These are phyloP conservation scores for Allygus modestus DNA, from an alignment of 2,888 invertebrate genomes.

Conservation along the genomic window DNA sequence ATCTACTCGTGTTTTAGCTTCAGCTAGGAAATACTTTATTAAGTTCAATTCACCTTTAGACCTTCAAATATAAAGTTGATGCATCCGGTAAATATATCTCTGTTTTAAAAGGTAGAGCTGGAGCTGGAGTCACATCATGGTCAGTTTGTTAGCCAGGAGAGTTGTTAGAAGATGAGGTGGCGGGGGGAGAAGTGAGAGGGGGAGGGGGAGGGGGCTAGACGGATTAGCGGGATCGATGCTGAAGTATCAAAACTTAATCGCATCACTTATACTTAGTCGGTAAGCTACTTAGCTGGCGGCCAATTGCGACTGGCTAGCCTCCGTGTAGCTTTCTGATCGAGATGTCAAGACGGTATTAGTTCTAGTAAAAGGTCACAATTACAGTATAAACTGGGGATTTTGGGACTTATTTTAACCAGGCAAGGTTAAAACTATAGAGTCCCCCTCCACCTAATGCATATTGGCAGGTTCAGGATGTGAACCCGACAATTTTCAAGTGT, in stretches of 20 bases:
- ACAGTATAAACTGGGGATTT: not conserved
- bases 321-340: not conserved
- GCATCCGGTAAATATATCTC: too few species aligned
- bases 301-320: slow-evolving; percentile 24
- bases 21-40: too few species aligned
- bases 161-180: not conserved
- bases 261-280: slow-evolving; percentile 60
- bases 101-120: too few species aligned
- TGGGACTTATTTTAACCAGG: too few species aligned
- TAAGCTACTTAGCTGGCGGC: slow-evolving; percentile 54
- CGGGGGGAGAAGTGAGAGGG: not conserved
- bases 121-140: not conserved
- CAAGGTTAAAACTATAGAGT: too few species aligned
- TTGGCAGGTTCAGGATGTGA: too few species aligned
- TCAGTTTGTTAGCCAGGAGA: slow-evolving; percentile 14
- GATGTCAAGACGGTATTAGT: not conserved
- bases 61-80: too few species aligned
- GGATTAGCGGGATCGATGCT: slow-evolving; percentile 52
- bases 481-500: too few species aligned
- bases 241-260: slow-evolving; percentile 60
- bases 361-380: not conserved
- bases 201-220: not conserved
- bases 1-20: too few species aligned
- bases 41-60: too few species aligned
- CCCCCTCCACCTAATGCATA: too few species aligned